phyloP scores from a whole-genome alignment of 2,797 vertebrate species.

The Echiichthys vipera region DNA sequence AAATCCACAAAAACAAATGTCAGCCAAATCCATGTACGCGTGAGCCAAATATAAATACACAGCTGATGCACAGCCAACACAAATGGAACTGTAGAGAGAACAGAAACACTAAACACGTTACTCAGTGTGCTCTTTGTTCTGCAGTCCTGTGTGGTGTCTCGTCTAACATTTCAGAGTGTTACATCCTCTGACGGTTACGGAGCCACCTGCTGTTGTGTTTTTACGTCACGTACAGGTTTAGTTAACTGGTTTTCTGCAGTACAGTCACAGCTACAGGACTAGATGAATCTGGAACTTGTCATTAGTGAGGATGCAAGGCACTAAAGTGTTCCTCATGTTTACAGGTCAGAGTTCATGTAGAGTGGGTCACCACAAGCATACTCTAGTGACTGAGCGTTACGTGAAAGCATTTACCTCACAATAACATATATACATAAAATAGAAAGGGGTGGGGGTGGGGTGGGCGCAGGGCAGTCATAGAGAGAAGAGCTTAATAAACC shows the following conservation, averaged over 20 bases:
- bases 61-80: constrained; percentile 64
- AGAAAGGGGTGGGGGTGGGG: constrained; percentile 47
- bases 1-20: constrained; percentile 63
- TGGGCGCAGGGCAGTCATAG: constrained; percentile 70
- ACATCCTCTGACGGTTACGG: constrained; percentile 21
- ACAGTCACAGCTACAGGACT: constrained; percentile 56
- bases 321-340: constrained; percentile 80
- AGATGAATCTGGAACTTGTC: constrained; percentile 65
- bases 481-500: constrained; percentile 77
- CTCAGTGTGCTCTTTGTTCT: constrained; percentile 68
- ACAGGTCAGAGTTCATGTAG: constrained; percentile 70
- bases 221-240: constrained; percentile 27
- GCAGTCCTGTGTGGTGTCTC: constrained; percentile 36
- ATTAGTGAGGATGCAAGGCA: constrained; percentile 83
- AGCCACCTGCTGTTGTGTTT: constrained; percentile 13
- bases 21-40: constrained; percentile 43
- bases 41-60: constrained; percentile 66
- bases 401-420: constrained; percentile 76
- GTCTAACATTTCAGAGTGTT: constrained; percentile 10
- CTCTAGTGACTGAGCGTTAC: constrained; percentile 68
- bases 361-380: constrained; percentile 64
- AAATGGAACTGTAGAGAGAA: constrained; percentile 57
- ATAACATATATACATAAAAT: constrained; percentile 75
- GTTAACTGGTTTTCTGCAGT: constrained; percentile 45
- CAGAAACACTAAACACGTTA: constrained; percentile 42